These are phyloP conservation scores for Enteromius unitaeniatus DNA, from an alignment of 2,797 vertebrate species.

Conservation along the genomic window DNA sequence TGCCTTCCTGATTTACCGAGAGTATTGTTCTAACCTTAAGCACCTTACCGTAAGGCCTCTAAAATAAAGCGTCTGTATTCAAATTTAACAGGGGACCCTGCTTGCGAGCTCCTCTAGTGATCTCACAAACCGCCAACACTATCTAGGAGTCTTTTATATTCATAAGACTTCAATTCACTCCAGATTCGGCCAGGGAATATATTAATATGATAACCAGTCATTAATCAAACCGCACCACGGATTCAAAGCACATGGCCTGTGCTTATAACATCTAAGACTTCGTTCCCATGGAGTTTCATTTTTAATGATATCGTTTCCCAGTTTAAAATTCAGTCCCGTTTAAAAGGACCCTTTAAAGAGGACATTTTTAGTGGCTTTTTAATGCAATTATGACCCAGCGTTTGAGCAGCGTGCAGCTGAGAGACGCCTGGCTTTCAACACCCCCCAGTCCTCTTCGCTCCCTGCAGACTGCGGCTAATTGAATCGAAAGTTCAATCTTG, in stretches of 20 bases:
- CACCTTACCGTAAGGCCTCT: conserved; percentile 26
- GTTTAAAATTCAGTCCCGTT: conserved; percentile 29
- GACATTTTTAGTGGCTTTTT: conserved; percentile 59
- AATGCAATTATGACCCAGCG: conserved; percentile 73
- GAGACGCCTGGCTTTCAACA: conserved; percentile 57
- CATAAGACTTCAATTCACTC: conserved; percentile 42
- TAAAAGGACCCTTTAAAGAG: conserved; percentile 40
- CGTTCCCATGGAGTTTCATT: conserved; percentile 33
- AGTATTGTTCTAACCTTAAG: conserved; percentile 48
- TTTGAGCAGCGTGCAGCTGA: conserved; percentile 31
- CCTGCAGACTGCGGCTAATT: conserved; percentile 74
- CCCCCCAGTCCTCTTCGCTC: conserved; percentile 60
- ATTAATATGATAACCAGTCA: conserved; percentile 54
- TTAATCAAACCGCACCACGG: conserved; percentile 41
- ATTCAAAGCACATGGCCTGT: conserved; percentile 27
- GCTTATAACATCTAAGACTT: conserved; percentile 50
- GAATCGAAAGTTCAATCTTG: conserved; percentile 73
- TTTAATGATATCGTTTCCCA: conserved; percentile 46
- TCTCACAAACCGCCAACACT: conserved; percentile 30
- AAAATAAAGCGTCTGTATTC: conserved; percentile 40
- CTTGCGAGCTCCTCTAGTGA: conserved; percentile 35
- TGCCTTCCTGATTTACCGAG: conserved; percentile 17
- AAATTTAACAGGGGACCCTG: conserved; percentile 24
- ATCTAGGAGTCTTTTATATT: conserved; percentile 42
- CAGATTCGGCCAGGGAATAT: conserved; percentile 44